Evolutionary conservation across 2,797 vertebrate genomes (phyloP).

Genomic region (Monodelphis domestica): DNA sequence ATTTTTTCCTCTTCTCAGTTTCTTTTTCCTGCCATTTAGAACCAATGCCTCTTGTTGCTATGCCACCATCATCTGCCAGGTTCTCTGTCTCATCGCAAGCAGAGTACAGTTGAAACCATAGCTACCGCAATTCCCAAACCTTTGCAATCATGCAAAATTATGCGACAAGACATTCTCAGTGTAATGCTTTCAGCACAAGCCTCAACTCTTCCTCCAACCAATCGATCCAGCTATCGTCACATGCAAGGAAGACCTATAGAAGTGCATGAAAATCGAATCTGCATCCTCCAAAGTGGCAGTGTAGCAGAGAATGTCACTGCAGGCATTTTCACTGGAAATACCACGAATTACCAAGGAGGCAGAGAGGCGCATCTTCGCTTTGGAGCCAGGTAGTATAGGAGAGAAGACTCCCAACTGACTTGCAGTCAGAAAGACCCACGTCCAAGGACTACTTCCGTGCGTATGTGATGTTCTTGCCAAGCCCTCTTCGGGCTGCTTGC

Average conservation of each 20-base stretch:
- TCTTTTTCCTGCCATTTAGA: neutral
- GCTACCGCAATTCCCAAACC: neutral
- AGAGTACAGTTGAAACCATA: neutral
- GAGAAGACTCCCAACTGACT: neutral
- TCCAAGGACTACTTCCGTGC: neutral
- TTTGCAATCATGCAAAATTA: neutral
- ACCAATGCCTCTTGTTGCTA: neutral
- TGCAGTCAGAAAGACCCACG: neutral
- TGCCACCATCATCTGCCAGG: too few species aligned
- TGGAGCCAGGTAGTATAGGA: neutral
- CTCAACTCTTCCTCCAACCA: neutral
- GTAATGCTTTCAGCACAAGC: neutral
- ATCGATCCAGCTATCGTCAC: too few species aligned
- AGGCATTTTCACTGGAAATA: neutral
- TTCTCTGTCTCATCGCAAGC: neutral
- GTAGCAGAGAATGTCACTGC: neutral
- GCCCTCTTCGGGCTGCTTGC: too few species aligned
- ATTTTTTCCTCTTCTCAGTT: neutral
- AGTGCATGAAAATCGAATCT: neutral
- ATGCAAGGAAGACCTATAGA: neutral
- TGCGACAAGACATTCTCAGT: neutral
- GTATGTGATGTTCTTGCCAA: too few species aligned
- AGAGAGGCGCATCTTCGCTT: neutral
- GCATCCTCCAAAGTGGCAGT: neutral
- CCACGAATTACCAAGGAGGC: neutral